Evolutionary conservation across 2,113 vertebrate genomes (phyloP), one percentile per base, ranked within the genome.

Genomic region (Athene noctua): DNA sequence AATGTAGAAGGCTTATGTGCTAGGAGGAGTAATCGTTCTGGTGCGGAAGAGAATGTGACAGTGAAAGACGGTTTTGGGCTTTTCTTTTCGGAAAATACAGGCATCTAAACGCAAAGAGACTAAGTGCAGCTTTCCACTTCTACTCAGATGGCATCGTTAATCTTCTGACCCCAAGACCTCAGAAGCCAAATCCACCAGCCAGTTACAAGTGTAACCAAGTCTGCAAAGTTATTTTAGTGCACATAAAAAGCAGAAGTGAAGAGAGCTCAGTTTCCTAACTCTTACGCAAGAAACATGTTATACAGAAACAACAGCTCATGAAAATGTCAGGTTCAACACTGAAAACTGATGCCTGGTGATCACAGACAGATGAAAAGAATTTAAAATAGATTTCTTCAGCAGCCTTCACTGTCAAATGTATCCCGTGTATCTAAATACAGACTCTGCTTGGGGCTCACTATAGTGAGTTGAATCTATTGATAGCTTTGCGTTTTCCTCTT

Each of bases 321-420:
- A 80, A 92, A 94, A 95, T 67, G 72, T 88, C 75, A 93, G 94
- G 90, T 83, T 95, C 79, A 94, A 80, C 82, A 94, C 55, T 83
- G 58, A 62, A 62, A 96, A 94, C 46, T 40, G 29, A 74, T 71
- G 79, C 34, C 82, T 70, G 68, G 58, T 88, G 67, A 95, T 88
- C 79, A 94, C 30, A 95, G 78, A 49, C 74, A 93, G 62, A 90
- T 55, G 63, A 93, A 90, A 92, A 73, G 46, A 70, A 66, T 78
- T 73, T 93, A 77, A 82, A 92, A 95, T 62, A 92, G 74, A 63
- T 74, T 83, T 88, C 63, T 92, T 88, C 79, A 78, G 79, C 95
- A 93, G 55, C 17, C 73, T 80, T 75, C 81, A 29, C 57, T 47
- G 74, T 84, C 79, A 87, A 79, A 92, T 57, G 77, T n/a, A 79